Evolutionary conservation across 2,113 vertebrate species (phyloP), one percentile per base, ranked within the genome.

Genomic region (Brachypodius melanocephalos): DNA sequence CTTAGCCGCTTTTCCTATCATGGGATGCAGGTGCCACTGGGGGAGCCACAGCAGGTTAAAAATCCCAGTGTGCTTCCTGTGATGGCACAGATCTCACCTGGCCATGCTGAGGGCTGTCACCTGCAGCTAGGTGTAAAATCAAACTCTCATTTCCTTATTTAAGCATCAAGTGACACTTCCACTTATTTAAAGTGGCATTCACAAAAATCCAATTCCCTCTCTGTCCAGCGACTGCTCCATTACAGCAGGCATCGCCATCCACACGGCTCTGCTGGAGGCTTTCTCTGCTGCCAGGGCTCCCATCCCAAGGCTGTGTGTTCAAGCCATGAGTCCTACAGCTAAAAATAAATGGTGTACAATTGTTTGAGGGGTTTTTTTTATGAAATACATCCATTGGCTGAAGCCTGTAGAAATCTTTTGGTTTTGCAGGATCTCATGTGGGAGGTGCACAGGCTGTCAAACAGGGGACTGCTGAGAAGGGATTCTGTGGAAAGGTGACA

Each of bases 201-300:
- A 88, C 82, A 88, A 92, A 95, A 90, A 91, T 85, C 89, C 78
- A 78, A 63, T 95, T 94, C 82, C 25, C 21, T 85, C 66, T 95
- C 62, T 91, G 21, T 32, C n/a, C 19, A 2, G 72, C 1, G 0
- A 62, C 68, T 86, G 57, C 88, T 96, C 88, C 82, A 67, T 81
- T 92, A 55, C 14, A 4, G 71, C 88, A 21, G 42, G 45, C 0
- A 1, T 22, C 80, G 36, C 66, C 17, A 12, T 46, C 61, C 7
- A 1, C 38, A 7, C 1, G 0, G 65, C 65, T 66, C 61, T 78
- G 68, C 45, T 0, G 7, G 63, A 32, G 8, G 61, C 71, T 84
- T 16, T 46, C 17, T 55, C 38, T 20, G 34, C 81, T 78, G 57
- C 69, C 0, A 2, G 38, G 42, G 16, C 31, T 93, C 48, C 84